phyloP scores from a whole-genome alignment of 2,113 vertebrate genomes.

The Candoia aspera region DNA sequence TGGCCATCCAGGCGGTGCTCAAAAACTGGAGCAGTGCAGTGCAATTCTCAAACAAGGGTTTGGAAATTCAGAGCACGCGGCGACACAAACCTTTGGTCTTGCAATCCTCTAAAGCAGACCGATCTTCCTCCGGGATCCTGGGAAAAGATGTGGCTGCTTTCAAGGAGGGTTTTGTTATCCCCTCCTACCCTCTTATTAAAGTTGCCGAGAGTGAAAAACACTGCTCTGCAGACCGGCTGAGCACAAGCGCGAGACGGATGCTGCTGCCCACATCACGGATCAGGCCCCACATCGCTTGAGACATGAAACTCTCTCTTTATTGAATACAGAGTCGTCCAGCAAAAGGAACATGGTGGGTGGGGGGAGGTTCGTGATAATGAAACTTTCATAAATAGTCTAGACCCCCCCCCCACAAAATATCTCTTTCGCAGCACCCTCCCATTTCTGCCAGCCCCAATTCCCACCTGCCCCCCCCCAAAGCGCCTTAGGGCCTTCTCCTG shows the following conservation, averaged over 20 bases:
- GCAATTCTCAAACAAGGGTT: background rate
- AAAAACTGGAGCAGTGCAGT: background rate
- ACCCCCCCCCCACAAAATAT: conserved; percentile 4
- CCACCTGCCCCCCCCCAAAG: background rate
- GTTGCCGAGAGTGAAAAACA: background rate
- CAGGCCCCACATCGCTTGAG: background rate
- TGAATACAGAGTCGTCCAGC: conserved; percentile 72
- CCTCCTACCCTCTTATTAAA: no score
- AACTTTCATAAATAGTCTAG: conserved; percentile 30
- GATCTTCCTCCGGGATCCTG: no score
- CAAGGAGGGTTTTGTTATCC: no score
- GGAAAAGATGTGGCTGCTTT: no score
- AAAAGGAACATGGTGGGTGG: conserved; percentile 67
- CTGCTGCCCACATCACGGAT: background rate
- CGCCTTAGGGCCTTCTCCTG: background rate
- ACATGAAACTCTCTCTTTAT: conserved; percentile 39
- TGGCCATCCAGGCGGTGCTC: background rate
- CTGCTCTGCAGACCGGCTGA: no score
- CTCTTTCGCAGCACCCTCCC: background rate
- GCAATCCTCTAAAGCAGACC: background rate
- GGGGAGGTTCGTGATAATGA: background rate
- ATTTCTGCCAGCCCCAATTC: background rate
- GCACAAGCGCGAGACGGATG: no score
- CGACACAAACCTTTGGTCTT: background rate
- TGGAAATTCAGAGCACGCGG: background rate